These are phyloP conservation scores for Hepsetus odoe DNA, from an alignment of 2,113 vertebrate genomes.

Conservation along the genomic window DNA sequence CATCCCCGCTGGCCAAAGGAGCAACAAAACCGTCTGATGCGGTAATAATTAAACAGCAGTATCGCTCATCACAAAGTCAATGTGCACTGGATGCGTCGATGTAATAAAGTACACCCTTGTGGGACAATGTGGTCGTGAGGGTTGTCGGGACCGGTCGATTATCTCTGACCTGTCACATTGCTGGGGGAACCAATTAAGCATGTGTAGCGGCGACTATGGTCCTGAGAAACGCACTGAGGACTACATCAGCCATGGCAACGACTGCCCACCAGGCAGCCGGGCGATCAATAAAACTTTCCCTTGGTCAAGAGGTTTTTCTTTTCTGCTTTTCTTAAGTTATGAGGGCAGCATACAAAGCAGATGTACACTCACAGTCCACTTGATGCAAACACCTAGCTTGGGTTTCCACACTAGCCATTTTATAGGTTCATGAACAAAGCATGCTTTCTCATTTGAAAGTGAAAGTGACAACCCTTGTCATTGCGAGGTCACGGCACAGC, in stretches of 20 bases:
- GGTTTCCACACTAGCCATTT: too few relatives aligned
- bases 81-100: constrained; percentile 19
- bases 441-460: too few relatives aligned
- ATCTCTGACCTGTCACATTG: constrained; percentile 31
- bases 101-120: constrained; percentile 35
- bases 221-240: constrained; percentile 31
- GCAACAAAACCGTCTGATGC: constrained; percentile 6
- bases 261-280: constrained; percentile 32
- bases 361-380: neutral
- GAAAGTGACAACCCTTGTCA: too few relatives aligned
- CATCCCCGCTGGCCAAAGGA: constrained; percentile 19
- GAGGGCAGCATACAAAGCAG: constrained; percentile 32
- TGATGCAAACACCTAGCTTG: neutral
- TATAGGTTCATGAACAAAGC: too few relatives aligned
- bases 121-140: constrained; percentile 15
- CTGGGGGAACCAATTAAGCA: constrained; percentile 46
- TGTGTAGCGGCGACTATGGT: constrained; percentile 19
- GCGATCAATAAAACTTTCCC: constrained; percentile 34
- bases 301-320: constrained; percentile 8
- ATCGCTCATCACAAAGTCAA: constrained; percentile 31
- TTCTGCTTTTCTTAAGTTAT: constrained; percentile 27
- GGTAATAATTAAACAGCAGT: constrained; percentile 35
- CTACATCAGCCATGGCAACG: constrained; percentile 41
- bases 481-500: too few relatives aligned
- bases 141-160: constrained; percentile 35